Conservation (phyloP, 2,888 invertebrate genomes). For the Quadriops clusia region DNA sequence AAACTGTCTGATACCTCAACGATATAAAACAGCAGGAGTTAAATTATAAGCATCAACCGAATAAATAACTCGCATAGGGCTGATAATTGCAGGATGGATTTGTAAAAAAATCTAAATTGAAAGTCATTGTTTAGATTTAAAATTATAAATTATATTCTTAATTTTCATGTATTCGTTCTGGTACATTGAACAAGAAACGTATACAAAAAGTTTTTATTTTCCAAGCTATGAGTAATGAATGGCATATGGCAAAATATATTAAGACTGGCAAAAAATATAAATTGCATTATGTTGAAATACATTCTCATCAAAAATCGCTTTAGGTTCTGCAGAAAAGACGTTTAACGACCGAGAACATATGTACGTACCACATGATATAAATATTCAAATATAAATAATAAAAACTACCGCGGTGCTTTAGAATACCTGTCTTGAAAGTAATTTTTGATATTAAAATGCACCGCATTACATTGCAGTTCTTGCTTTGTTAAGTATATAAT, state of each 20-base stretch:
- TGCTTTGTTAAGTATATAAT: too few relatives aligned
- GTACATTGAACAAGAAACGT: constrained; percentile 2
- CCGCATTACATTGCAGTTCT: too few relatives aligned
- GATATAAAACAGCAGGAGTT: constrained; percentile 17
- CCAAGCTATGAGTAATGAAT: constrained; percentile 9
- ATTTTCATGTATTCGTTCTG: constrained; percentile 1
- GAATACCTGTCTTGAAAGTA: too few relatives aligned
- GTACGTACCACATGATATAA: too few relatives aligned
- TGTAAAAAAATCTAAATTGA: background rate
- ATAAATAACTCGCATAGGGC: constrained; percentile 7
- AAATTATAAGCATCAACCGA: constrained; percentile 16
- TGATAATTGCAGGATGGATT: constrained; percentile 7
- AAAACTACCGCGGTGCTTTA: too few relatives aligned
- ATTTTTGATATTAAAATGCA: too few relatives aligned
- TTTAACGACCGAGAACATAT: constrained; percentile 1
- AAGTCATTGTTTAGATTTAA: constrained; percentile 3
- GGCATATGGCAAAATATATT: constrained; percentile 14
- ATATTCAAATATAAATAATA: too few relatives aligned
- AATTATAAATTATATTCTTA: too few relatives aligned
- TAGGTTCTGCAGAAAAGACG: too few relatives aligned
- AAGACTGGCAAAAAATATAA: constrained; percentile 11
- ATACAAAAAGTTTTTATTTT: constrained; percentile 1
- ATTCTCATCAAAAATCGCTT: constrained; percentile 15
- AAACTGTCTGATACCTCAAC: constrained; percentile 14
- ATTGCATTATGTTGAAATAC: constrained; percentile 14